Conservation (phyloP, 2,888 invertebrate genomes). For the Drosophila incognita region DNA sequence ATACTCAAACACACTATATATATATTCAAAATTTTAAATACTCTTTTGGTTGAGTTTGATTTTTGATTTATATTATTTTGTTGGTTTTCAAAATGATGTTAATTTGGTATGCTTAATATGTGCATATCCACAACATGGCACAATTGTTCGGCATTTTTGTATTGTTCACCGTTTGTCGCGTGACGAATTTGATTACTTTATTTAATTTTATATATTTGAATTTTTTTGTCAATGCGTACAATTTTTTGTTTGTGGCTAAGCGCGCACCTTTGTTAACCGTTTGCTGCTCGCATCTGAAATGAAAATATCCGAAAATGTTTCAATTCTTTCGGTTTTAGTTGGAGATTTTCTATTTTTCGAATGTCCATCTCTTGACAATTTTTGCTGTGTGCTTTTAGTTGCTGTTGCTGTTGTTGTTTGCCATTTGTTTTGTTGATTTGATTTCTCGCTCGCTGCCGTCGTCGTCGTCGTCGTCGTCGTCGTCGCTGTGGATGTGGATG, state of each 20-base stretch:
- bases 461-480: conserved; percentile 18
- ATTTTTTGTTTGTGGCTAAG: conserved; percentile 50
- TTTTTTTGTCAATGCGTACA: conserved; percentile 24
- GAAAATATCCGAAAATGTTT: conserved; percentile 80
- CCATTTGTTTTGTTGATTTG: conserved; percentile 74
- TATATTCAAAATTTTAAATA: neutral
- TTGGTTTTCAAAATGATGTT: neutral
- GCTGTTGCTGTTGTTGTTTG: conserved; percentile 48
- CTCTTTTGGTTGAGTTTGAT: neutral
- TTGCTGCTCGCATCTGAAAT: conserved; percentile 83
- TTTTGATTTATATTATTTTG: conserved; percentile 15
- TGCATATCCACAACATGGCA: conserved; percentile 22
- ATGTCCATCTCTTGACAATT: conserved; percentile 80
- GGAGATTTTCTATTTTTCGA: conserved; percentile 80
- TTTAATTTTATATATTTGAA: neutral
- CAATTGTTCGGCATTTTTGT: conserved; percentile 1
- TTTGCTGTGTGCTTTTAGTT: conserved; percentile 56
- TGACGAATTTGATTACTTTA: conserved; percentile 23
- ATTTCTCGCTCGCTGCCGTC: conserved; percentile 52
- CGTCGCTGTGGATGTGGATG: conserved; percentile 32
- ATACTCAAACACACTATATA: neutral
- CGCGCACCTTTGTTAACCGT: conserved; percentile 82
- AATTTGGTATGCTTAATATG: neutral
- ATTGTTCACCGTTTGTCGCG: conserved; percentile 25
- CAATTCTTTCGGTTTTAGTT: conserved; percentile 79